Evolutionary conservation across 1,140 invertebrate species (phyloP), one percentile per base, ranked within the genome.

Genomic region (Leptopilina clavipes): DNA sequence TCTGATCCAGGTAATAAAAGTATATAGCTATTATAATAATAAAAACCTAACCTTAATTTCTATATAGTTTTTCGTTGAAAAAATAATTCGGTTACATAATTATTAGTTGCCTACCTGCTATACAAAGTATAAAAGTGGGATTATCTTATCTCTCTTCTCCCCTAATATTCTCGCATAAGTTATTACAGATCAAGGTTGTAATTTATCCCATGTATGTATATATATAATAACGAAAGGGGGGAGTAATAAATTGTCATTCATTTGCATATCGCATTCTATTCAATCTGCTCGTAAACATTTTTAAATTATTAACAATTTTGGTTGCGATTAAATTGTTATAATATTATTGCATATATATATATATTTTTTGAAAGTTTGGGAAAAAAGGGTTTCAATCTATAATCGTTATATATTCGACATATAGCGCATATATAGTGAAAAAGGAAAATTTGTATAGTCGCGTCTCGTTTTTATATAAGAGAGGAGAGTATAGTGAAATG

Each of bases 141-240:
- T 52, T 52, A 52, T n/a, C 48, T 52, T n/a, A 52, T 17, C 14
- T 52, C 2, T 52, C 5, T 17, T 52, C 14, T 52, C 48, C 48
- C 48, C 48, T 52, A 52, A 52, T 52, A 52, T 52, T 17, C 14
- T 17, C 17, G n/a, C 17, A 52, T 52, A 17, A 52, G 48, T 52
- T 52, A 52, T 17, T n/a, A 52, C n/a, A 52, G 48, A 52, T 52
- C 17, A 52, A 52, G 48, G 48, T 17, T n/a, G 48, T 17, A 52
- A 17, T 52, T 8, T 52, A 52, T 52, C 37, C 37, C 37, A 40
- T 40, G 7, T 40, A 40, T 40, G 37, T n/a, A n/a, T n/a, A n/a
- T n/a, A n/a, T n/a, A n/a, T 9, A 40, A 52, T 17, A 17, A 52
- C 14, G 48, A 52, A 8, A 17, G 14, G 14, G 45, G n/a, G 48